Evolutionary conservation across 1,140 invertebrate genomes (phyloP).

Genomic region (Gryon sp.): DNA sequence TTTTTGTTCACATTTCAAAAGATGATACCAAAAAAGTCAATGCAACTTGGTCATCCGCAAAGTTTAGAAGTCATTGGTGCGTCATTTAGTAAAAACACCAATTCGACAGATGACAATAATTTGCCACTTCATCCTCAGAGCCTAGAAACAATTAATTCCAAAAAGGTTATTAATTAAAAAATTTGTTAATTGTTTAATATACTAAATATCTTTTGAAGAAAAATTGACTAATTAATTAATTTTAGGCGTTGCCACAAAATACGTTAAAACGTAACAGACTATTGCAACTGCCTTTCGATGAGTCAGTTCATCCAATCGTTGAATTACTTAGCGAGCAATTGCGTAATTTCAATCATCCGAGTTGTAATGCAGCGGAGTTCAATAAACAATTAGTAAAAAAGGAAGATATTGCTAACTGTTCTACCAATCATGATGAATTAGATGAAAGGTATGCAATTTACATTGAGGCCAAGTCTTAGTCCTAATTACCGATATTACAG

Average conservation of each 20-base stretch:
- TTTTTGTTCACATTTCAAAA: too few species aligned
- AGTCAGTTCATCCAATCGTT: constrained; percentile 90
- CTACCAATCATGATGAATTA: constrained; percentile 70
- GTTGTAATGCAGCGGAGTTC: constrained; percentile 80
- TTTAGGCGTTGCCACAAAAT: constrained; percentile 75
- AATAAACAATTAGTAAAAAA: constrained; percentile 82
- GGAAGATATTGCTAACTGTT: constrained; percentile 64
- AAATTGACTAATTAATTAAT: constrained; percentile 22
- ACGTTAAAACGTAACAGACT: constrained; percentile 77
- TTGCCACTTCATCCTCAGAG: constrained; percentile 78
- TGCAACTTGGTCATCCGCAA: constrained; percentile 76
- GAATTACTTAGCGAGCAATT: constrained; percentile 90
- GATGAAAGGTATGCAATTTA: constrained; percentile 68
- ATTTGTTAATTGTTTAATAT: too few species aligned
- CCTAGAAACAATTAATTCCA: constrained; percentile 77
- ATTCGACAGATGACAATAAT: constrained; percentile 77
- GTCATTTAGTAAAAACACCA: constrained; percentile 73
- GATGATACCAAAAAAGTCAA: constrained; percentile 76
- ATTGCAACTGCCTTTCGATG: constrained; percentile 84
- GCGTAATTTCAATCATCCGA: constrained; percentile 72
- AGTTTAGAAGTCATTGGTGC: constrained; percentile 78
- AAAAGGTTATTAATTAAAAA: too few species aligned
- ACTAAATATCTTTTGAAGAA: too few species aligned
- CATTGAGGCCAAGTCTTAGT: too few species aligned
- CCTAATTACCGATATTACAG: too few species aligned